These are phyloP conservation scores for Babyrousa celebensis DNA, from an alignment of 2,797 vertebrate species.

Conservation along the genomic window DNA sequence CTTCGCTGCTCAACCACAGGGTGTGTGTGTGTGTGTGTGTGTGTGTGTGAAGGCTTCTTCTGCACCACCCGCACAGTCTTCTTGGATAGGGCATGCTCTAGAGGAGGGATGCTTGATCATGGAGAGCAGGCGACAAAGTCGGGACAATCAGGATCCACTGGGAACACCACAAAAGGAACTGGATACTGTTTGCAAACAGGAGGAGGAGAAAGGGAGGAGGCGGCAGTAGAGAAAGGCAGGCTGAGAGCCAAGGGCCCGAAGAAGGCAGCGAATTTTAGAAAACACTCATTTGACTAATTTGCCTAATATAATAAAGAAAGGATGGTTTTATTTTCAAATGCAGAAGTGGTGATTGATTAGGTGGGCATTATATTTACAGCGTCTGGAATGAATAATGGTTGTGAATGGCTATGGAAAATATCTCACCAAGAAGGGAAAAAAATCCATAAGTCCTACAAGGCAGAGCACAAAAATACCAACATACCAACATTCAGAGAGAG, in stretches of 20 bases:
- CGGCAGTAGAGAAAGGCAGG: constrained; percentile 80
- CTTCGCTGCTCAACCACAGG: background rate
- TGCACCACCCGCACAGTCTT: background rate
- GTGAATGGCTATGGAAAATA: constrained; percentile 87
- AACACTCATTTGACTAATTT: constrained; percentile 92
- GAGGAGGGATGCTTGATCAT: constrained; percentile 6
- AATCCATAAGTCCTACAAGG: constrained; percentile 87
- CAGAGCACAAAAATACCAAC: constrained; percentile 89
- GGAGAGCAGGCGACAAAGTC: constrained; percentile 74
- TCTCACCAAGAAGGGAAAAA: constrained; percentile 82
- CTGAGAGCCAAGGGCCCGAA: constrained; percentile 85
- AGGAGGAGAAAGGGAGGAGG: constrained; percentile 78
- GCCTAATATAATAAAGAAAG: constrained; percentile 87
- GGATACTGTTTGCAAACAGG: constrained; percentile 85
- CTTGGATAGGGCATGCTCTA: background rate
- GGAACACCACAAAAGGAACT: constrained; percentile 75
- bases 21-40: too few species aligned
- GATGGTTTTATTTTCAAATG: constrained; percentile 84
- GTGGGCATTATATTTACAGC: constrained; percentile 85
- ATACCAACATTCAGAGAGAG: constrained; percentile 87
- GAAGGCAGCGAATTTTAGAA: constrained; percentile 90
- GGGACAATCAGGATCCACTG: constrained; percentile 75
- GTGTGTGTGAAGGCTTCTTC: background rate
- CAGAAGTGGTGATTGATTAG: constrained; percentile 89
- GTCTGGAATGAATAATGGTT: constrained; percentile 84